These are phyloP conservation scores for Sminthurinus signatus DNA, from an alignment of 1,140 invertebrate species.

Conservation along the genomic window DNA sequence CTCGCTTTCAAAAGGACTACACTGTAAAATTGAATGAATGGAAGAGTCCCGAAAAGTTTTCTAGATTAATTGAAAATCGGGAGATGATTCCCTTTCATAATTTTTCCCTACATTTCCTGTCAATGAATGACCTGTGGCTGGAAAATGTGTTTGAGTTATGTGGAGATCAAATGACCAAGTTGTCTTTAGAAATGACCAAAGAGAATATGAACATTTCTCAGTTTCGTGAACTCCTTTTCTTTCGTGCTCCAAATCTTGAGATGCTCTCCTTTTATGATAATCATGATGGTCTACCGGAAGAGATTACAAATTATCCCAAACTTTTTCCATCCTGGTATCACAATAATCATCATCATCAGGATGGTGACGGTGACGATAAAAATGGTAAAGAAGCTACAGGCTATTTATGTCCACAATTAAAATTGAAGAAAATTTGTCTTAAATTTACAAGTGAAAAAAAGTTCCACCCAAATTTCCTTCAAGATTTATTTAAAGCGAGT, in stretches of 20 bases:
- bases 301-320: background rate
- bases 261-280: background rate
- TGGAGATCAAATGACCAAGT: background rate
- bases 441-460: constrained; percentile 2
- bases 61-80: background rate
- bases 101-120: background rate
- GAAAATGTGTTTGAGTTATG: background rate
- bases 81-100: background rate
- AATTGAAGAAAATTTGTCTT: background rate
- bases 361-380: too few relatives aligned
- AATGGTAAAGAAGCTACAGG: too few relatives aligned
- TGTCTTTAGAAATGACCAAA: background rate
- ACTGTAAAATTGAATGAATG: background rate
- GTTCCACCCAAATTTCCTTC: background rate
- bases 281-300: constrained; percentile 5
- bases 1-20: background rate
- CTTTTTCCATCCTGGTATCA: background rate
- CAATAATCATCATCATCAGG: too few relatives aligned
- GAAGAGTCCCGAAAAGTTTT: background rate
- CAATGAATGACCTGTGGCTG: background rate
- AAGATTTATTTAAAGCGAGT: background rate
- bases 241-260: background rate
- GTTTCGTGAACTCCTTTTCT: background rate
- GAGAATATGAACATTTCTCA: constrained; percentile 1
- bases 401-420: background rate